Evolutionary conservation across 2,888 invertebrate species (phyloP), one percentile per base, ranked within the genome.

Genomic region (Dryocosmus kuriphilus): DNA sequence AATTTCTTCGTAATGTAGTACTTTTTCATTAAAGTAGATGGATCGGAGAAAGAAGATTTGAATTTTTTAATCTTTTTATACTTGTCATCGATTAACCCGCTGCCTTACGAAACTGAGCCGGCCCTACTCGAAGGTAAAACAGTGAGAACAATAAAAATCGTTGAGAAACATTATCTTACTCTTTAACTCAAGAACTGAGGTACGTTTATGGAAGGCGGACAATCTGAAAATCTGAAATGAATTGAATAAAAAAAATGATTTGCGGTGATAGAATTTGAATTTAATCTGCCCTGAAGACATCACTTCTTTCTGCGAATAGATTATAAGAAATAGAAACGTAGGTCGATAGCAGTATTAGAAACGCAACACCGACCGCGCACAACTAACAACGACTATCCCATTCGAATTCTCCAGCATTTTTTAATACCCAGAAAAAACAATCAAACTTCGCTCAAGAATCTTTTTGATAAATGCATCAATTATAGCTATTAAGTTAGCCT

Each of bases 371-470:
- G 86, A 88, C 87, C 87, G 87, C 87, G 87, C 88, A 89, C 86
- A 89, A 89, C 84, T 85, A 85, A 88, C 89, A 90, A 90, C 88
- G 88, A 90, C 83, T 84, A 85, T 85, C 84, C 79, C 82, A 86
- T 86, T 85, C 84, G 81, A 82, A 85, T 86, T 85, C 80, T 86
- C 81, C 84, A 86, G 85, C 83, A 84, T 87, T 88, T 88, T 88
- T 88, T 88, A 55, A 55, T 22, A 87, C 82, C 85, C 83, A 81
- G 83, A 80, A 74, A 78, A 87, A 87, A 88, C 88, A 90, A 90
- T 90, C 90, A 90, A 90, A 90, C 85, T 85, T 87, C 88, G 89
- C 89, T 90, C 88, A 88, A 88, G 35, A 79, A 85, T 74, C 82
- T 83, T 86, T 87, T 88, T 87, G 82, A 88, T 86, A 88, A 86